These are phyloP conservation scores for Danio albolineatus DNA, from an alignment of 2,797 vertebrate species.

Conservation along the genomic window DNA sequence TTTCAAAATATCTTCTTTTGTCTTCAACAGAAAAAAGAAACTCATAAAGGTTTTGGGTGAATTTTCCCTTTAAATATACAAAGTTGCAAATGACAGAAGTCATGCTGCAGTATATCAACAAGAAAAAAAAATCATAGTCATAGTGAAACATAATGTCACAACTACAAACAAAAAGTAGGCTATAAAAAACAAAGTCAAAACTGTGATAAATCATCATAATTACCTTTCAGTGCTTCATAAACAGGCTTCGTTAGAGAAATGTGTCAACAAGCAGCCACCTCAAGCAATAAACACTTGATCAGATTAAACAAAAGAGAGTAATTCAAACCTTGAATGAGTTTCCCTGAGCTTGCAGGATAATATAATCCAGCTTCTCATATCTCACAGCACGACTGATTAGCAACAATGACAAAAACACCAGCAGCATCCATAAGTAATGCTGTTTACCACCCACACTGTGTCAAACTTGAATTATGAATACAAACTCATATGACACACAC, in stretches of 20 bases:
- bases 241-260: background rate
- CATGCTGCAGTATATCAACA: no score
- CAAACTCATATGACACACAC: slow-evolving; percentile 6
- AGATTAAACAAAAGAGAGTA: slow-evolving; percentile 13
- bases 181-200: background rate
- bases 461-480: slow-evolving; percentile 17
- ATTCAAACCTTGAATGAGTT: slow-evolving; percentile 28
- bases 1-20: no score
- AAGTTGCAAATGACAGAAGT: no score
- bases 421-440: slow-evolving; percentile 20
- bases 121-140: background rate
- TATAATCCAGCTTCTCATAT: background rate
- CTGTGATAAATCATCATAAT: background rate
- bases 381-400: slow-evolving; percentile 11
- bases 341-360: slow-evolving; percentile 10
- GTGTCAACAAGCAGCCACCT: slow-evolving; percentile 3
- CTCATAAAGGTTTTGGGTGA: no score
- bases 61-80: no score
- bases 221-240: background rate
- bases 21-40: no score
- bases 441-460: slow-evolving; percentile 29
- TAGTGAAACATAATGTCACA: background rate
- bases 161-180: background rate
- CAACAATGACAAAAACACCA: slow-evolving; percentile 5
- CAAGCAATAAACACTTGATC: background rate